Conservation (phyloP, 2,113 vertebrate species). For the Rhegmatorhina hoffmannsi region DNA sequence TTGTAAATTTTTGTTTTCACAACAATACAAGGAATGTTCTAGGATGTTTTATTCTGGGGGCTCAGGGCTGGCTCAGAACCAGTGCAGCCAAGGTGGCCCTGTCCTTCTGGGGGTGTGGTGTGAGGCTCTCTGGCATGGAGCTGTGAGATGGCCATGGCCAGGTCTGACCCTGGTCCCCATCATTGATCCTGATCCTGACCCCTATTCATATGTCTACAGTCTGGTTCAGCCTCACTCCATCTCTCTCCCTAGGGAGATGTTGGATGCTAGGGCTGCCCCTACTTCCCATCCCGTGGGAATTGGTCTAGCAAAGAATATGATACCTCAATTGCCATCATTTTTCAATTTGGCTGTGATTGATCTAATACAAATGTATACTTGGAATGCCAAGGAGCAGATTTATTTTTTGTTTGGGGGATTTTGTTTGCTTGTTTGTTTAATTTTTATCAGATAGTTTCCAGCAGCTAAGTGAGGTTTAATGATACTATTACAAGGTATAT, state of each 20-base stretch:
- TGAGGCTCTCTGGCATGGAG: neutral
- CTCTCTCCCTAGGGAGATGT: neutral
- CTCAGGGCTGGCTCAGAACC: neutral
- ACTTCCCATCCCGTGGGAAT: neutral
- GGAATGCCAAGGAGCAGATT: neutral
- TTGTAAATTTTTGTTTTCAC: neutral
- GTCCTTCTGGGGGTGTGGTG: fast-evolving
- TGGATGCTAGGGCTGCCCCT: neutral
- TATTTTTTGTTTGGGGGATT: neutral
- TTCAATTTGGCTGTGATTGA: neutral
- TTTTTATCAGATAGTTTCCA: neutral
- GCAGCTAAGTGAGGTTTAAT: constrained; percentile 10
- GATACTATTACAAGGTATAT: constrained; percentile 5
- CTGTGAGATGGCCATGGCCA: neutral
- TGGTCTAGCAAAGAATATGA: neutral
- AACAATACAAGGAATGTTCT: neutral
- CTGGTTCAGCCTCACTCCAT: neutral
- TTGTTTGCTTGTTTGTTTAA: neutral
- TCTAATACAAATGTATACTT: neutral
- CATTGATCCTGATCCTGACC: neutral
- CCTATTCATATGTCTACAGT: fast-evolving
- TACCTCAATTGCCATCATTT: neutral
- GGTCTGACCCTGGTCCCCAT: neutral
- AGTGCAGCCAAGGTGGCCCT: neutral
- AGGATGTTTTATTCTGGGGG: neutral